Percentiles rank a stretch among this genome's conserved stretches.
Conservation (phyloP, 92 coral and sea anemone species). For the Heliopora coerulea region DNA sequence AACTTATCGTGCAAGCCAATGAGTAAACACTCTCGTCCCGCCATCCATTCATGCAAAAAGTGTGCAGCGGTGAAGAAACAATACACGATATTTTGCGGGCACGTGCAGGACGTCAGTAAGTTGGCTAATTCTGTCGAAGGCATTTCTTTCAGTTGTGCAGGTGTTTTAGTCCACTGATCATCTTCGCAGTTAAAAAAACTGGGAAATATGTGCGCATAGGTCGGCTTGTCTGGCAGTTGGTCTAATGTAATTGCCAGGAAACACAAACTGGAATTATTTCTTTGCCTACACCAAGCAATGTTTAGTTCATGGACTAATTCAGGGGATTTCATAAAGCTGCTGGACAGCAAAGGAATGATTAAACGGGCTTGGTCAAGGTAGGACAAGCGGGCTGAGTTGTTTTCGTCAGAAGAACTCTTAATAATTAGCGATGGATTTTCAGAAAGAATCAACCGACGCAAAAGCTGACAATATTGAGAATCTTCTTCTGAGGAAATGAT, state of each 20-base stretch:
- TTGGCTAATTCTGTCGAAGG: background rate
- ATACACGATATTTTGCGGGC: conserved; percentile 9
- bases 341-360: conserved; percentile 67
- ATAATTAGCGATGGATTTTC: conserved; percentile 3
- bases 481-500: conserved; percentile 24
- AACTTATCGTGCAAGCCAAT: conserved; percentile 21
- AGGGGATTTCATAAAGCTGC: conserved; percentile 58
- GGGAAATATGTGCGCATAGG: conserved; percentile 72
- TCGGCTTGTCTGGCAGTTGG: conserved; percentile 68
- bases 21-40: background rate
- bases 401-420: conserved; percentile 23
- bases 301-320: conserved; percentile 88
- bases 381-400: conserved; percentile 64
- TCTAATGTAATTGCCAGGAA: conserved; percentile 64
- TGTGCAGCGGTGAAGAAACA: conserved; percentile 1
- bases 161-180: background rate
- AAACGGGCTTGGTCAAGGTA: conserved; percentile 72
- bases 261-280: conserved; percentile 56
- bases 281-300: conserved; percentile 83
- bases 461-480: conserved; percentile 6
- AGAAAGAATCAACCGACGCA: background rate
- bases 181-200: conserved; percentile 45
- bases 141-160: background rate
- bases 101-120: background rate
- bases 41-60: background rate